Conservation (phyloP, 2,113 vertebrate genomes). For the Andinoacara biseriatus region DNA sequence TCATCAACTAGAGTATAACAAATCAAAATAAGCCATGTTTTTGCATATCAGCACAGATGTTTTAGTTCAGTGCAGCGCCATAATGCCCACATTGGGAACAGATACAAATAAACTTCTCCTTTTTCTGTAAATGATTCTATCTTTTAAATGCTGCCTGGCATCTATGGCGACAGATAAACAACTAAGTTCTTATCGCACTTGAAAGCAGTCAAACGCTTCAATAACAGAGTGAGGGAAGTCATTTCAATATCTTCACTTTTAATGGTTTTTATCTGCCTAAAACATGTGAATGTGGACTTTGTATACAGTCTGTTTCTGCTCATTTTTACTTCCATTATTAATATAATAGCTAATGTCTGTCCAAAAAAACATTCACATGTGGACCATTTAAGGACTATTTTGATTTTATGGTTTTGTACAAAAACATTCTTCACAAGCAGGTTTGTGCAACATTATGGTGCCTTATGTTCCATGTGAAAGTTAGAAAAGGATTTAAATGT, state of each 20-base stretch:
- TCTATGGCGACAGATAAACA: background rate
- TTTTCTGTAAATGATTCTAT: background rate
- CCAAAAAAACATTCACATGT: background rate
- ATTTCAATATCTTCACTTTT: constrained; percentile 6
- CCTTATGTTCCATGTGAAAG: background rate
- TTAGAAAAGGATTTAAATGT: background rate
- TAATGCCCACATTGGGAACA: background rate
- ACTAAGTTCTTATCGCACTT: background rate
- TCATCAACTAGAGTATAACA: background rate
- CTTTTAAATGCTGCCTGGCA: background rate
- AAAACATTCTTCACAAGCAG: background rate
- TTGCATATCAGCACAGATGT: background rate
- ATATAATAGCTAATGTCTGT: background rate
- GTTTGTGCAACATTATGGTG: background rate
- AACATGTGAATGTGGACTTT: background rate
- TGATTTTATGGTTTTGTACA: background rate
- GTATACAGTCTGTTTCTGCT: background rate
- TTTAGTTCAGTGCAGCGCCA: background rate
- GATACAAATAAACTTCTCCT: background rate
- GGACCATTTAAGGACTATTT: background rate
- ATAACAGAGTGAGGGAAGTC: background rate
- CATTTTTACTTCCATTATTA: background rate
- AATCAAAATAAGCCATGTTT: background rate
- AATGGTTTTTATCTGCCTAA: background rate
- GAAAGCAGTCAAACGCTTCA: background rate